Evolutionary conservation across 1,140 invertebrate genomes (phyloP), one percentile per base, ranked within the genome.

Genomic region (Drosophila arizonae): DNA sequence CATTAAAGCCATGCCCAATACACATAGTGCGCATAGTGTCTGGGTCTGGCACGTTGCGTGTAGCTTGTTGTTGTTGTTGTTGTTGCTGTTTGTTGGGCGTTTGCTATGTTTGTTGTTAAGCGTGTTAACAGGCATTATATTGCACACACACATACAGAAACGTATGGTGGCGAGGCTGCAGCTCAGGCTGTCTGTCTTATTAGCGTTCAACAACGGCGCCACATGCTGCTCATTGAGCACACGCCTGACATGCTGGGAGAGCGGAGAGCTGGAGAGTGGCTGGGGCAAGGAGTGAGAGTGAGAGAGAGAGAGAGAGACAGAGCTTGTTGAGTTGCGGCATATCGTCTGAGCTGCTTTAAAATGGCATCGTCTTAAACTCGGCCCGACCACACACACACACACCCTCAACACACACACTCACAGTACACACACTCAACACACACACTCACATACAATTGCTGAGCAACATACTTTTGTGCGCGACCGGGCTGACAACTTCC

Each of bases 121-220:
- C 81, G 79, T 87, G 81, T 86, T 86, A 86, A 86, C 81, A 86
- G 82, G 81, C 76, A 76, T 86, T 86, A 86, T 86, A 69, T 77
- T 76, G 61, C 69, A 85, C 77, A 79, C 48, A 64, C 15, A 54
- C 24, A 41, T 36, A 51, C 39, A 66, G 48, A 71, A 58, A 68
- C 45, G 36, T 58, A 63, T 67, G 72, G 33, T 55, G 72, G 41
- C 43, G 46, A 17, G 72, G 39, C 60, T 52, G 71, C 43, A 45
- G 45, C 30, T 28, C 46, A 28, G 15, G 28, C 46, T 67, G 65
- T 72, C 71, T 69, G 67, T 67, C 82, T 86, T 86, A 86, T 86
- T 86, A 86, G 82, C 75, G 79, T 63, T 77, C 72, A 65, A 57
- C 62, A 66, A 72, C 69, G 62, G 62, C 54, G 61, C 60, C 52